A percentile compares a stretch with the other conserved stretches of the same genome.
Conservation (phyloP, 2,113 vertebrate species). For the Arizona elegans region DNA sequence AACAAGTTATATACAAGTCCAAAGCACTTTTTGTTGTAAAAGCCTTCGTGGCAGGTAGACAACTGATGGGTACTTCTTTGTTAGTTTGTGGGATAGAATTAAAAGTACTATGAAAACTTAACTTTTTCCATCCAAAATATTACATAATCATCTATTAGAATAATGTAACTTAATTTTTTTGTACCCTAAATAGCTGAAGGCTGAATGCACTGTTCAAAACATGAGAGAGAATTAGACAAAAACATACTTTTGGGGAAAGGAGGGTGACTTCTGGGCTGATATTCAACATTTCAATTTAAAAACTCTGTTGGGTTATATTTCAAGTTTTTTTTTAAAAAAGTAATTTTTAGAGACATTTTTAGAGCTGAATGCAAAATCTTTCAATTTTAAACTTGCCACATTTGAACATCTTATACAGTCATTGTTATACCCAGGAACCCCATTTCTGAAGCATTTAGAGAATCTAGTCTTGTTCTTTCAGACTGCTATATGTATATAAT, state of each 20-base stretch:
- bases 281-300: conserved; percentile 63
- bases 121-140: conserved; percentile 49
- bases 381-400: conserved; percentile 41
- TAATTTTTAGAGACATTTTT: conserved; percentile 43
- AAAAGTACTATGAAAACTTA: conserved; percentile 55
- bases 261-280: conserved; percentile 63
- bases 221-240: conserved; percentile 55
- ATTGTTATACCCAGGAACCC: conserved; percentile 31
- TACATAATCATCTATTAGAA: conserved; percentile 63
- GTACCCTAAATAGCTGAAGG: conserved; percentile 40
- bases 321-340: conserved; percentile 44
- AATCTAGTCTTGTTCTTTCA: conserved; percentile 37
- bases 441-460: conserved; percentile 54
- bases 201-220: conserved; percentile 41
- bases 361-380: conserved; percentile 42
- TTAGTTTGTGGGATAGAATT: conserved; percentile 57
- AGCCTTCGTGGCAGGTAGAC: conserved; percentile 69
- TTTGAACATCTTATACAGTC: conserved; percentile 43
- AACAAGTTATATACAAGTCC: conserved; percentile 71
- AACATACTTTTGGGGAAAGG: conserved; percentile 34
- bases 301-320: conserved; percentile 48
- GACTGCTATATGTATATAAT: conserved; percentile 34
- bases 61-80: conserved; percentile 81
- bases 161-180: conserved; percentile 60
- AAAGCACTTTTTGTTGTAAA: conserved; percentile 65